These are phyloP conservation scores for Synanceia verrucosa DNA, from an alignment of 2,797 vertebrate species.

Conservation along the genomic window DNA sequence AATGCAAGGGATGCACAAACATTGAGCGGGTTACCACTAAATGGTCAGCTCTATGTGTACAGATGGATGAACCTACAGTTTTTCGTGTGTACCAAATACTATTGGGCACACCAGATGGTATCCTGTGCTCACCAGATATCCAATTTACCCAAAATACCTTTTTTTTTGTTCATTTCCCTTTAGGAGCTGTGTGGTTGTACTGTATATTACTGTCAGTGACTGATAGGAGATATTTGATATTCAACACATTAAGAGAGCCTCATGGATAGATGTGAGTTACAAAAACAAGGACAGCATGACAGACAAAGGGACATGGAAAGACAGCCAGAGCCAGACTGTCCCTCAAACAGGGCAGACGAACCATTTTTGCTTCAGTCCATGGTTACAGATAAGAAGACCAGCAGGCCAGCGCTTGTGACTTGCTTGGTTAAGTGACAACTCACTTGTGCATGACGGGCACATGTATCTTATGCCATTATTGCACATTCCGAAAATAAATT, in stretches of 20 bases:
- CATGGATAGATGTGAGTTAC: neutral
- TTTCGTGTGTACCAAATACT: too few species aligned
- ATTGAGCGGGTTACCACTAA: too few species aligned
- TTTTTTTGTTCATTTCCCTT: too few species aligned
- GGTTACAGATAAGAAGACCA: neutral
- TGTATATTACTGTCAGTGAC: too few species aligned
- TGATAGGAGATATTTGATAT: neutral
- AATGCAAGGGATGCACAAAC: too few species aligned
- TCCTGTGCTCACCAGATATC: too few species aligned
- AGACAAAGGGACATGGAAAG: neutral
- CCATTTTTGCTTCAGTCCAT: neutral
- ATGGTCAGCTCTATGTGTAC: too few species aligned
- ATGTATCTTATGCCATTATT: constrained; percentile 46
- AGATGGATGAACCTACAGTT: too few species aligned
- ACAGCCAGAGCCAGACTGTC: neutral
- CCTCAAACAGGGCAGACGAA: neutral
- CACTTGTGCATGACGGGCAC: constrained; percentile 57
- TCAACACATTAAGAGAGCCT: neutral
- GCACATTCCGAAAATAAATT: constrained; percentile 54
- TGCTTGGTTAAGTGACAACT: constrained; percentile 50
- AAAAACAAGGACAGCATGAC: neutral
- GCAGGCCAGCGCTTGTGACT: constrained; percentile 7
- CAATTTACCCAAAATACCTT: too few species aligned
- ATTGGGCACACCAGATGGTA: too few species aligned
- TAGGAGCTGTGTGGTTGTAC: too few species aligned